Evolutionary conservation across 2,113 vertebrate species (phyloP).

Genomic region (Protobothrops flavoviridis): DNA sequence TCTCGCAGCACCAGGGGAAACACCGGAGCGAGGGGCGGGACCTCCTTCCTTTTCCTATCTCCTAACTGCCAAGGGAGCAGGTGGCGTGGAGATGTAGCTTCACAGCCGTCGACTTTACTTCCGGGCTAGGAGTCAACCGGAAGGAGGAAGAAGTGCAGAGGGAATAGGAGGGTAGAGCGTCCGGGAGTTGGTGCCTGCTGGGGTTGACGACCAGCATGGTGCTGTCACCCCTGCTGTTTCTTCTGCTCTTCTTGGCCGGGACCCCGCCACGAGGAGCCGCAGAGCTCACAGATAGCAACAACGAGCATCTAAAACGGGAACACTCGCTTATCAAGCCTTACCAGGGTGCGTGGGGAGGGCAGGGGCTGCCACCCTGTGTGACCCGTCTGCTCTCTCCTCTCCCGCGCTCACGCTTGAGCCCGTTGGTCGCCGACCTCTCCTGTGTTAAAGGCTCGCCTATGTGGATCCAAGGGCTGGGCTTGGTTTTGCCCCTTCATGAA

Average conservation of each 20-base stretch:
- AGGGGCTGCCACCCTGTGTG: neutral
- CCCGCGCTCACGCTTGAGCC: neutral
- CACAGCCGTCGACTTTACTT: neutral
- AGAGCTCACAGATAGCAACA: constrained; percentile 92
- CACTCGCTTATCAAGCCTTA: constrained; percentile 95
- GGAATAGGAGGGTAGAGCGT: constrained; percentile 50
- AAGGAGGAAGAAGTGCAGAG: constrained; percentile 70
- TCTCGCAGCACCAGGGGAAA: neutral
- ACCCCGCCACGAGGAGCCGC: constrained; percentile 44
- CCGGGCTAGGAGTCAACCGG: constrained; percentile 36
- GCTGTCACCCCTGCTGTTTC: constrained; percentile 34
- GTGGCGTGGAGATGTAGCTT: neutral
- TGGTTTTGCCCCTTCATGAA: neutral
- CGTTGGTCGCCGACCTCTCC: neutral
- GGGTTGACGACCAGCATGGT: constrained; percentile 49
- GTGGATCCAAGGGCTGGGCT: too few relatives aligned
- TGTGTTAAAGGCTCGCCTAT: neutral
- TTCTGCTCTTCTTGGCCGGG: constrained; percentile 39
- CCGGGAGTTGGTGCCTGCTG: constrained; percentile 41
- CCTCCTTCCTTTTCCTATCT: neutral
- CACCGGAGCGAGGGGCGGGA: neutral
- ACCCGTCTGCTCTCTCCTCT: neutral
- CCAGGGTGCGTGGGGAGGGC: constrained; percentile 78
- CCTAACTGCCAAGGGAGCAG: neutral
- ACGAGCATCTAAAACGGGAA: constrained; percentile 90